Conservation (phyloP, 2,888 invertebrate species). For the Elmis aenea region DNA sequence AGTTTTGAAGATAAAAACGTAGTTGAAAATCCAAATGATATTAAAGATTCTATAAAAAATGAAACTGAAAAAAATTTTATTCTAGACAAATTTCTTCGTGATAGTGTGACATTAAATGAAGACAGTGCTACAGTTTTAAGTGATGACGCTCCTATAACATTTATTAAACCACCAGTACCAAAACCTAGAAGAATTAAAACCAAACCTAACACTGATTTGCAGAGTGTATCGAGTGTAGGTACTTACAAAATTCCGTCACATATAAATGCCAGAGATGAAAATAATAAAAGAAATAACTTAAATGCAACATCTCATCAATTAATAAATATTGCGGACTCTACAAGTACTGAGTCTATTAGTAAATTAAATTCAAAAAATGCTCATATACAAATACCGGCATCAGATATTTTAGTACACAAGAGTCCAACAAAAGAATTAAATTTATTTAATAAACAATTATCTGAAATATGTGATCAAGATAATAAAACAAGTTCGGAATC, state of each 20-base stretch:
- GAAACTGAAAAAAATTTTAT: constrained; percentile 24
- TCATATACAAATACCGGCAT: no score
- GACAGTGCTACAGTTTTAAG: constrained; percentile 1
- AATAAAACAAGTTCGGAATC: no score
- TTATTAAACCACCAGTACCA: constrained; percentile 31
- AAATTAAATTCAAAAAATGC: no score
- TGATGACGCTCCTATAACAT: constrained; percentile 5
- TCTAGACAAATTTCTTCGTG: constrained; percentile 32
- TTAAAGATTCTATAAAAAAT: constrained; percentile 11
- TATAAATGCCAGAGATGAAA: no score
- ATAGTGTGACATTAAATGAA: constrained; percentile 5
- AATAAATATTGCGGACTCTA: no score
- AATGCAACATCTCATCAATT: no score
- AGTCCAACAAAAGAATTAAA: no score
- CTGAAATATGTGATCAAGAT: no score
- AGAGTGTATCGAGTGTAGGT: constrained; percentile 10
- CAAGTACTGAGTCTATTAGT: no score
- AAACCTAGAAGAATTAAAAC: constrained; percentile 29
- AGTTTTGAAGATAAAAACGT: constrained; percentile 11
- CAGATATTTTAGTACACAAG: no score
- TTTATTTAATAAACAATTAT: no score
- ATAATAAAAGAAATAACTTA: no score
- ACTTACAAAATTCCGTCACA: constrained; percentile 17
- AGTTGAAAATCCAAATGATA: constrained; percentile 8
- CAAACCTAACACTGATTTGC: neutral